phyloP scores from a whole-genome alignment of 2,888 invertebrate genomes.

The Macrophya annulata region DNA sequence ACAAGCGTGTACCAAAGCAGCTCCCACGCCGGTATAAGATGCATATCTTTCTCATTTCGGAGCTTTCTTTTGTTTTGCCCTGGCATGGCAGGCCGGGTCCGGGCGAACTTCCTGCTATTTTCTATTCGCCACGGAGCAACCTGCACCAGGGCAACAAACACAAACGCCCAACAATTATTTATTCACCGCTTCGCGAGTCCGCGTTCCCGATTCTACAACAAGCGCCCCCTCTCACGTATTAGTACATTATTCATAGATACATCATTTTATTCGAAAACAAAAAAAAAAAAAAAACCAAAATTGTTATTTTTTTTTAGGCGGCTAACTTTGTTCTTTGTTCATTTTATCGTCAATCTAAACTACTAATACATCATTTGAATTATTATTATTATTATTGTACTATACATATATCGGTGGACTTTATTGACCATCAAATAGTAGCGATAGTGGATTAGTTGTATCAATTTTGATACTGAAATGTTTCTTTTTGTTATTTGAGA shows the following conservation, averaged over 20 bases:
- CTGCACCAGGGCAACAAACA: constrained; percentile 24
- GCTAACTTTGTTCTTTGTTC: background rate
- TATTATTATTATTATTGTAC: background rate
- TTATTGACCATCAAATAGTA: background rate
- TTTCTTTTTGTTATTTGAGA: background rate
- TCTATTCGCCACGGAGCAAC: constrained; percentile 65
- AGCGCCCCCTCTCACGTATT: background rate
- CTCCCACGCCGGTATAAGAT: constrained; percentile 74
- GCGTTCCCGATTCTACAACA: constrained; percentile 35
- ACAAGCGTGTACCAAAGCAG: background rate
- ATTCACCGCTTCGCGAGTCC: constrained; percentile 19
- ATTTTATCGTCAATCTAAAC: constrained; percentile 2
- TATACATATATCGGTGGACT: background rate
- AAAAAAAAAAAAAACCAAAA: background rate
- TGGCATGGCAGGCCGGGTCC: constrained; percentile 61
- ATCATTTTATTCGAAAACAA: background rate
- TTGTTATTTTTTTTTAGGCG: background rate
- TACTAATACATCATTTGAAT: background rate
- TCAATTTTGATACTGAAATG: background rate
- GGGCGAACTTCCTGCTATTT: constrained; percentile 76
- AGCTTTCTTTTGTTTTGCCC: constrained; percentile 77
- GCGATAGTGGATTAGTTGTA: background rate
- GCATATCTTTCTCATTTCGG: constrained; percentile 75
- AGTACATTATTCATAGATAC: background rate
- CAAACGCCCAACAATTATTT: constrained; percentile 32